Percentiles rank a stretch among this genome's conserved stretches.
These are phyloP conservation scores for Ephestia elutella DNA, from an alignment of 1,140 invertebrate genomes.

Conservation along the genomic window DNA sequence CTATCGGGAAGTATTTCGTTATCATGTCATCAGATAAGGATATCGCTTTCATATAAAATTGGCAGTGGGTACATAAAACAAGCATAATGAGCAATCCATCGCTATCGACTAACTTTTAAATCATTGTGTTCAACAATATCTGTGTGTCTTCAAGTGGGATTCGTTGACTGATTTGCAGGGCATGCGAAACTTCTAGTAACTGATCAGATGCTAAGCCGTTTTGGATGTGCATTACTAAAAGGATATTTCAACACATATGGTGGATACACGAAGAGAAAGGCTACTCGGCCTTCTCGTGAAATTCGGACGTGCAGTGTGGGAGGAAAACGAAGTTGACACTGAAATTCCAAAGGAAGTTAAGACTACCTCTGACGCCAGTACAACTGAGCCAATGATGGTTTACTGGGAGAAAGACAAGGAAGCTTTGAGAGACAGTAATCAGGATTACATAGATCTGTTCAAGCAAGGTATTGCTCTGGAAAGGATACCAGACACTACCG, in stretches of 20 bases:
- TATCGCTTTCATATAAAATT: constrained; percentile 29
- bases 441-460: constrained; percentile 55
- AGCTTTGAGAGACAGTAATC: constrained; percentile 43
- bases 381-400: constrained; percentile 56
- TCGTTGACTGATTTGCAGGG: constrained; percentile 71
- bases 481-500: constrained; percentile 58
- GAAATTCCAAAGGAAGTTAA: constrained; percentile 22
- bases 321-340: constrained; percentile 36
- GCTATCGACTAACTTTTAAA: constrained; percentile 30
- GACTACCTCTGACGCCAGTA: constrained; percentile 19
- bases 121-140: constrained; percentile 56
- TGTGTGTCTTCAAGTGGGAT: constrained; percentile 72
- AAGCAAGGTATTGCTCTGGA: constrained; percentile 48
- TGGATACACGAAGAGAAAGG: constrained; percentile 63
- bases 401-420: constrained; percentile 64
- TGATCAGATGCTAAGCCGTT: constrained; percentile 46
- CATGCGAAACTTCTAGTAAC: constrained; percentile 56
- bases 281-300: constrained; percentile 60
- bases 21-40: constrained; percentile 28
- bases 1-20: constrained; percentile 20
- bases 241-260: constrained; percentile 55
- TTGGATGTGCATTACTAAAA: constrained; percentile 49
- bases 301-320: constrained; percentile 36
- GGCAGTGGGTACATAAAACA: constrained; percentile 33
- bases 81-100: constrained; percentile 38